Percentiles rank a stretch among this genome's conserved stretches.
Evolutionary conservation across 2,888 invertebrate genomes (phyloP).

Genomic region (Tinea trinotella): DNA sequence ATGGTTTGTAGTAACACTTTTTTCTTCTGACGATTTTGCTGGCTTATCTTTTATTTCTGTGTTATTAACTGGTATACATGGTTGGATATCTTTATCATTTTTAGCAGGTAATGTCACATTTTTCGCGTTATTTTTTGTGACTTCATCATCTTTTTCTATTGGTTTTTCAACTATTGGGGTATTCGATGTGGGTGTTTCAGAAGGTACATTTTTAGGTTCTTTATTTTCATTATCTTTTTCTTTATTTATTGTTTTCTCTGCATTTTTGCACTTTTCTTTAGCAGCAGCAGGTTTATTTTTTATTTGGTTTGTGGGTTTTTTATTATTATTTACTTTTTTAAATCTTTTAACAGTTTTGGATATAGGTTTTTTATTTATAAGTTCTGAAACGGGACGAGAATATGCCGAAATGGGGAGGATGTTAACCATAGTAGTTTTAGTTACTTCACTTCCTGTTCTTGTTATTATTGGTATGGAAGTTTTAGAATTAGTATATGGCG

Average conservation of each 20-base stretch:
- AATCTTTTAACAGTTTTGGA: not conserved
- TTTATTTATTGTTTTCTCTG: slow-evolving; percentile 22
- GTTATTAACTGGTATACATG: slow-evolving; percentile 26
- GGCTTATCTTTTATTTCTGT: slow-evolving; percentile 20
- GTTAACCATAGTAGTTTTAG: slow-evolving; percentile 66
- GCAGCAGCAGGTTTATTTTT: slow-evolving; percentile 27
- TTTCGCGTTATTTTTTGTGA: too few species aligned
- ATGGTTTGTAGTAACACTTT: not conserved
- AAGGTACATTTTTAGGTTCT: slow-evolving; percentile 19
- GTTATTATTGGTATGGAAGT: slow-evolving; percentile 40
- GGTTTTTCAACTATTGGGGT: slow-evolving; percentile 16
- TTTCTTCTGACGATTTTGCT: not conserved
- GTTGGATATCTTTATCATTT: slow-evolving; percentile 14
- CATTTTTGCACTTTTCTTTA: slow-evolving; percentile 22
- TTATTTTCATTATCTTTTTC: not conserved
- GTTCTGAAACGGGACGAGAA: slow-evolving; percentile 49
- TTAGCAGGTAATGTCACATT: slow-evolving; percentile 10
- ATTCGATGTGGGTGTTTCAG: slow-evolving; percentile 15
- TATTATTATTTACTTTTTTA: slow-evolving; percentile 5
- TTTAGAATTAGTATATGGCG: slow-evolving; percentile 45
- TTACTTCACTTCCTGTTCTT: slow-evolving; percentile 51
- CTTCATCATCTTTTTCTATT: slow-evolving; percentile 15
- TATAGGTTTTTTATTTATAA: slow-evolving; percentile 31
- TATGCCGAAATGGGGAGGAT: slow-evolving; percentile 65
- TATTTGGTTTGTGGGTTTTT: slow-evolving; percentile 43